Conservation (phyloP, 2,113 vertebrate genomes). For the Diadophis punctatus region DNA sequence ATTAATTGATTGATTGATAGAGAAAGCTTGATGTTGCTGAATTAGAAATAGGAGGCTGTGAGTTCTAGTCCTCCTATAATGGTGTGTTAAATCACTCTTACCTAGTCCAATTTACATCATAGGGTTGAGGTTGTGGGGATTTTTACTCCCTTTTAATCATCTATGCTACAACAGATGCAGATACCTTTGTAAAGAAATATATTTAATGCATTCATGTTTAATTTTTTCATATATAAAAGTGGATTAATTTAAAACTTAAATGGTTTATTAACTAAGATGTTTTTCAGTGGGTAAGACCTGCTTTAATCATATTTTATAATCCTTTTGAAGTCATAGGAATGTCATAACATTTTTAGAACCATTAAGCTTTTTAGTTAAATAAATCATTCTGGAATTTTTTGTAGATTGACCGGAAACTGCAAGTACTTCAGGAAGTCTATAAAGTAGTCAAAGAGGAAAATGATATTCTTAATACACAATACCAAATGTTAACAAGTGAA, state of each 20-base stretch:
- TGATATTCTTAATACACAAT: neutral
- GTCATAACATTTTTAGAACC: neutral
- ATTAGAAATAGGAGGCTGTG: neutral
- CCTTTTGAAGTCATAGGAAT: neutral
- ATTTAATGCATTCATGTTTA: neutral
- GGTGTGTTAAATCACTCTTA: neutral
- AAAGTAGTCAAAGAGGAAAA: conserved; percentile 37
- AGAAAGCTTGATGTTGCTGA: neutral
- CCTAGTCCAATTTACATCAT: neutral
- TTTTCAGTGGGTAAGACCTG: neutral
- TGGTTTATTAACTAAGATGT: neutral
- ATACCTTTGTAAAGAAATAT: neutral
- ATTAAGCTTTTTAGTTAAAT: neutral
- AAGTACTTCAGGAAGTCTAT: neutral
- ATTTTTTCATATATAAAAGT: neutral
- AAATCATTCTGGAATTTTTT: conserved; percentile 6
- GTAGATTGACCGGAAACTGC: conserved; percentile 49
- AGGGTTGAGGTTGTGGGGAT: neutral
- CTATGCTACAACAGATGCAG: neutral
- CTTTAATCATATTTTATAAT: neutral
- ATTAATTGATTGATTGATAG: neutral
- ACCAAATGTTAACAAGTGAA: conserved; percentile 21
- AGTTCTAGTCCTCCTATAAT: neutral
- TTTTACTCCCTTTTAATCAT: neutral
- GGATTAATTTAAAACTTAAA: neutral